Conservation (phyloP, 2,113 vertebrate genomes). For the Crotalus helleri region DNA sequence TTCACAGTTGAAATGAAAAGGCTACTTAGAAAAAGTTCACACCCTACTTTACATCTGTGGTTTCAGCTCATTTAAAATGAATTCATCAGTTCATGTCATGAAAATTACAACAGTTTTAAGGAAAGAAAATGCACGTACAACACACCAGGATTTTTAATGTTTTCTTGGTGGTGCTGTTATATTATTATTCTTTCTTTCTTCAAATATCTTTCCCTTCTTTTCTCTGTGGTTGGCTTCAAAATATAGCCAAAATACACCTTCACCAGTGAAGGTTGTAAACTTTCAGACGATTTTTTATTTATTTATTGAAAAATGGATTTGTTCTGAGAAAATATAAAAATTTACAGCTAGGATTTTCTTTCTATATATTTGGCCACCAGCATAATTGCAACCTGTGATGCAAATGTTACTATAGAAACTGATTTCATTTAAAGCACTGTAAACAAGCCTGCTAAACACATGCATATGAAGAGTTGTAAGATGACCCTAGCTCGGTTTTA, state of each 20-base stretch:
- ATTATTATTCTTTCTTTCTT: neutral
- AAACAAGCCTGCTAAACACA: constrained; percentile 46
- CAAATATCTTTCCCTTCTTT: neutral
- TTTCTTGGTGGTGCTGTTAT: neutral
- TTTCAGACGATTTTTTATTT: neutral
- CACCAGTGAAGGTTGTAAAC: constrained; percentile 17
- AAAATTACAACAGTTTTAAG: neutral
- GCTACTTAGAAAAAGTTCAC: neutral
- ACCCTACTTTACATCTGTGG: neutral
- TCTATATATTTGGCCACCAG: constrained; percentile 39
- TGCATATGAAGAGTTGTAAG: constrained; percentile 38
- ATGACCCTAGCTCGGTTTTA: neutral
- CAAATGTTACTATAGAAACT: constrained; percentile 65
- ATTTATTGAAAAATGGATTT: constrained; percentile 35
- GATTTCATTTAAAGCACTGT: constrained; percentile 57
- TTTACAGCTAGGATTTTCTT: constrained; percentile 41
- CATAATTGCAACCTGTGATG: constrained; percentile 52
- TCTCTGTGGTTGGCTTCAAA: neutral
- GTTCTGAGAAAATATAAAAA: constrained; percentile 2
- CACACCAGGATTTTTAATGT: neutral
- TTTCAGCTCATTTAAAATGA: neutral
- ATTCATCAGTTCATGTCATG: neutral
- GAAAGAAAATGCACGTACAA: neutral
- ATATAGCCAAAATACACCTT: neutral
- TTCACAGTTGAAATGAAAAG: neutral